phyloP scores from a whole-genome alignment of 1,140 invertebrate species.

The Procambarus clarkii region DNA sequence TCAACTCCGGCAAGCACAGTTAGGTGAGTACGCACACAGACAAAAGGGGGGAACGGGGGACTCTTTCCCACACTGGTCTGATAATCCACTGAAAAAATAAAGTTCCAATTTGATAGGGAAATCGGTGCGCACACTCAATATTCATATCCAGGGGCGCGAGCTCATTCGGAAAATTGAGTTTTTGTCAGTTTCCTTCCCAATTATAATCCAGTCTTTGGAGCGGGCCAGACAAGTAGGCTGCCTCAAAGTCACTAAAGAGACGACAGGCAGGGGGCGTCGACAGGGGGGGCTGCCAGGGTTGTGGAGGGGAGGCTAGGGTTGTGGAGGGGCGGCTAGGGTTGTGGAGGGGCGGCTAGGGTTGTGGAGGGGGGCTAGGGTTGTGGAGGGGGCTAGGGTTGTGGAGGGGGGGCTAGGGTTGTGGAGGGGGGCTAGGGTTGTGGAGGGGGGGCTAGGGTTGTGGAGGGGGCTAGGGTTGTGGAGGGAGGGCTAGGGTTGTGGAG shows the following conservation, averaged over 20 bases:
- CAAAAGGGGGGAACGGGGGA: too few relatives aligned
- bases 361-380: too few relatives aligned
- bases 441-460: background rate
- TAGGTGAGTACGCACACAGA: too few relatives aligned
- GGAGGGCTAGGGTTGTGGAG: background rate
- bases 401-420: background rate
- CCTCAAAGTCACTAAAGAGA: constrained; percentile 6
- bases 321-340: background rate
- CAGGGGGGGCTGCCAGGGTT: background rate
- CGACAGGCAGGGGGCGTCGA: background rate
- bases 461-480: background rate
- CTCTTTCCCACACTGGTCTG: background rate
- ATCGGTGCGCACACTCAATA: background rate
- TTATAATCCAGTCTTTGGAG: constrained; percentile 10
- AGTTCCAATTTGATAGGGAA: background rate
- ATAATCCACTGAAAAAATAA: constrained; percentile 1
- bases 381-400: background rate
- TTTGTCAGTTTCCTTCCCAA: constrained; percentile 14
- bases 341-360: background rate
- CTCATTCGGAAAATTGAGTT: constrained; percentile 20
- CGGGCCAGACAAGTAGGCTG: background rate
- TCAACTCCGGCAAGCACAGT: too few relatives aligned
- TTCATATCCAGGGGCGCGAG: constrained; percentile 6
- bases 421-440: too few relatives aligned
- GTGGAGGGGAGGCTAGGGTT: background rate